Base-by-base conservation (phyloP, 2,888 invertebrate genomes). In the Abscondita cerata region DNA sequence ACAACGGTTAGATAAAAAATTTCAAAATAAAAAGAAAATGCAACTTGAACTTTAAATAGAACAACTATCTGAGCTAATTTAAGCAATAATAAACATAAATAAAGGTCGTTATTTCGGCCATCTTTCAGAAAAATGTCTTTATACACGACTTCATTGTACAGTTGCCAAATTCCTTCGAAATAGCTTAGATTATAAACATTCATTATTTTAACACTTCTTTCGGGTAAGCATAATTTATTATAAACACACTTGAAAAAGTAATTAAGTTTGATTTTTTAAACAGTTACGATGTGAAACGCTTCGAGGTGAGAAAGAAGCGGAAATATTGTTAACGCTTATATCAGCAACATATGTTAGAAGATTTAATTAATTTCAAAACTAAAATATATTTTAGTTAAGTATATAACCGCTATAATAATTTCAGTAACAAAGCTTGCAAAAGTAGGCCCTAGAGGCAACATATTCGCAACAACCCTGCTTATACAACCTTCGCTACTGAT, bases 401-500 rank as follows among this genome's bases (percentile, higher is more conserved):
- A 44, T 16, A 44, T 44, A 44, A 44, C 44, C 4, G 19, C 44
- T 18, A 44, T 44, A 44, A 44, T 44, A 44, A 44, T 44, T 44
- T n/a, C 44, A 44, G 18, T 44, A 44, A 44, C 44, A 44, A 44
- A 44, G 44, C 44, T 44, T 44, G 11, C 18, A 44, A 40, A 52
- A 52, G 40, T 41, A 52, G 15, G 13, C 52, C 41, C 52, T 20
- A 13, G 52, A 40, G 52, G 15, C 44, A n/a, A 16, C 44, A 44
- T 44, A 44, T 44, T 44, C 44, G 44, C 44, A 44, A 44, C 44
- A 33, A 33, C 44, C 54, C 46, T 46, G 54, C 19, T 51, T 51
- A 41, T 40, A 50, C 41, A 40, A 52, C 20, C 51, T 52, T 58
- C 51, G 34, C 46, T 31, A 52, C 52, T 53, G 59, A 59, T 52